These are phyloP conservation scores for Hippocampus mohnikei DNA, from an alignment of 2,113 vertebrate genomes.

Conservation along the genomic window DNA sequence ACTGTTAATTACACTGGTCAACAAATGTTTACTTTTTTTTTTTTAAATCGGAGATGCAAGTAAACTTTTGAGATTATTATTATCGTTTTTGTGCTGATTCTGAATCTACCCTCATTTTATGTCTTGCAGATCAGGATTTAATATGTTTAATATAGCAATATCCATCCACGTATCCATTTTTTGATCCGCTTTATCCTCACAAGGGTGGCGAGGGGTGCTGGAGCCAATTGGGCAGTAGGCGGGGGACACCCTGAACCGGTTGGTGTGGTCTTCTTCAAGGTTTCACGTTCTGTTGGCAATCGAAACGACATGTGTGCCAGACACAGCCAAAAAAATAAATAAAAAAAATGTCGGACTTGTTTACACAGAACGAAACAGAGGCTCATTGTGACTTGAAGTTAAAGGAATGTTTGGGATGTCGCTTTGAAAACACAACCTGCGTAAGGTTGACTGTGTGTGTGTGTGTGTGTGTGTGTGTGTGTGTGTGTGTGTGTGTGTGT, in stretches of 20 bases:
- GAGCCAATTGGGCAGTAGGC: too few species aligned
- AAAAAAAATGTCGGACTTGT: slow-evolving; percentile 21
- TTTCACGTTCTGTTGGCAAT: slow-evolving; percentile 9
- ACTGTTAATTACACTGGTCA: neutral
- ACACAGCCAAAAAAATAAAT: neutral
- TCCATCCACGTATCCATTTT: too few species aligned
- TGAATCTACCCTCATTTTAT: too few species aligned
- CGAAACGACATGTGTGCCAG: slow-evolving; percentile 6
- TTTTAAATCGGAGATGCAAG: too few species aligned
- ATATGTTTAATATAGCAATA: too few species aligned
- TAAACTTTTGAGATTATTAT: too few species aligned
- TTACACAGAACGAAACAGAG: slow-evolving; percentile 37
- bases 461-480: neutral
- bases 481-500: neutral
- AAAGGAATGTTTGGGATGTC: slow-evolving; percentile 32
- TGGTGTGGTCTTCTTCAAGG: neutral
- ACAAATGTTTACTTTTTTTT: too few species aligned
- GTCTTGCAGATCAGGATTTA: too few species aligned
- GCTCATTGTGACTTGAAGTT: slow-evolving; percentile 41
- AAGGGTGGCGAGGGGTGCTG: too few species aligned
- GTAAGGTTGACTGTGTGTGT: neutral
- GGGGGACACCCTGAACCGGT: too few species aligned
- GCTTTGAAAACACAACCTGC: slow-evolving; percentile 36
- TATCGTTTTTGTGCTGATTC: too few species aligned
- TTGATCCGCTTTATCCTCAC: too few species aligned